Evolutionary conservation across 2,797 vertebrate species (phyloP), one percentile per base, ranked within the genome.

Genomic region (Sciaenops ocellatus): DNA sequence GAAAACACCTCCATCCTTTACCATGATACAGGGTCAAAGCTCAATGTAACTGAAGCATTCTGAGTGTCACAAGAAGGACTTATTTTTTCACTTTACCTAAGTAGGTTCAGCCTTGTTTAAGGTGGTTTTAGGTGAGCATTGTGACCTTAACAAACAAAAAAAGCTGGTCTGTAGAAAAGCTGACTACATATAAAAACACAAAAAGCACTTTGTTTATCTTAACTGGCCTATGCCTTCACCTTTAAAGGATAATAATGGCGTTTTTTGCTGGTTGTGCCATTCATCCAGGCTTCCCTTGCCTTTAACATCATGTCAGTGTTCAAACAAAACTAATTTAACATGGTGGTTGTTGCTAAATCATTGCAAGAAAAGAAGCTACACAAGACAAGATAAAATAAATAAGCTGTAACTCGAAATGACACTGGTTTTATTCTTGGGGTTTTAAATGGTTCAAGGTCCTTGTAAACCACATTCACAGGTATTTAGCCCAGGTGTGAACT

Each of bases 181-280:
- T 48, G 62, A 68, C 62, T 63, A 63, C 70, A 76, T 13, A 20
- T 12, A 41, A 59, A 47, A 47, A 59, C 6, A 73, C 52, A 51
- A 78, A 52, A 75, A 73, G 78, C 84, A 90, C 89, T 90, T 88
- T 87, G 63, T 85, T 62, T 74, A 69, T 84, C 70, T 52, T 54
- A 62, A 78, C 61, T 41, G 59, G 59, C 71, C 50, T 52, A 85
- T 69, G 85, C 80, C 73, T 85, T 82, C 52, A 72, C 34, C 26
- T 55, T 68, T 57, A 69, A 70, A 76, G 55, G 77, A 62, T 79
- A 59, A 68, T 56, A 69, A 72, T 6, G 5, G 20, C 22, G 24
- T 44, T 64, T 76, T 59, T 52, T 50, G 44, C 70, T 75, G 60
- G 75, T 76, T 76, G 73, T 83, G 76, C 76, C 76, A 84, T 72